Evolutionary conservation across 2,797 vertebrate genomes (phyloP).

Genomic region (Sebastes goodei): DNA sequence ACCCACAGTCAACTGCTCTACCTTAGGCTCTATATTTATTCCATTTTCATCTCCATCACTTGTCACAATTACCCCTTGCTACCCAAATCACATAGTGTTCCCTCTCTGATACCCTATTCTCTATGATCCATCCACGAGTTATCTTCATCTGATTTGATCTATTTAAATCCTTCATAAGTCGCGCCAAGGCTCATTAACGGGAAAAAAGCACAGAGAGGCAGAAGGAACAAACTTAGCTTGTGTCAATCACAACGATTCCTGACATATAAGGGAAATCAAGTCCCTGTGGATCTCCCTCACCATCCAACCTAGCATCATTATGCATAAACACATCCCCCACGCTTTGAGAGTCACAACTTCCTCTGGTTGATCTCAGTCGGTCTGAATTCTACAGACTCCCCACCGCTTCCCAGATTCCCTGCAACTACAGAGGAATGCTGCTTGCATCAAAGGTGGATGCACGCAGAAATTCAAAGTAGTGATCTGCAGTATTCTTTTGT

Average conservation of each 20-base stretch:
- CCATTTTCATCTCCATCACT: constrained; percentile 29
- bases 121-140: constrained; percentile 55
- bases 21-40: constrained; percentile 26
- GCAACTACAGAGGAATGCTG: constrained; percentile 26
- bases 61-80: constrained; percentile 38
- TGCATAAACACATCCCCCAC: constrained; percentile 46
- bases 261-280: constrained; percentile 46
- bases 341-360: constrained; percentile 53
- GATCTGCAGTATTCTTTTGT: background rate
- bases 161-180: constrained; percentile 61
- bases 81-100: constrained; percentile 42
- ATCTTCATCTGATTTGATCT: constrained; percentile 64
- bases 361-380: constrained; percentile 33
- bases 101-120: constrained; percentile 50
- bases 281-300: constrained; percentile 43
- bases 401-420: constrained; percentile 25
- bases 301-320: constrained; percentile 46
- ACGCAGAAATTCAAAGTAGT: constrained; percentile 8
- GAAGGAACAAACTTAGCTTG: constrained; percentile 48
- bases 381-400: constrained; percentile 51
- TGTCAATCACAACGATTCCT: constrained; percentile 65
- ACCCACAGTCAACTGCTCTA: background rate
- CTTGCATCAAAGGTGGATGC: constrained; percentile 25
- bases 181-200: constrained; percentile 64
- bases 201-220: constrained; percentile 23